A percentile compares a stretch with the other conserved stretches of the same genome.
phyloP scores from a whole-genome alignment of 1,140 invertebrate genomes.

The Leucophenga varia region DNA sequence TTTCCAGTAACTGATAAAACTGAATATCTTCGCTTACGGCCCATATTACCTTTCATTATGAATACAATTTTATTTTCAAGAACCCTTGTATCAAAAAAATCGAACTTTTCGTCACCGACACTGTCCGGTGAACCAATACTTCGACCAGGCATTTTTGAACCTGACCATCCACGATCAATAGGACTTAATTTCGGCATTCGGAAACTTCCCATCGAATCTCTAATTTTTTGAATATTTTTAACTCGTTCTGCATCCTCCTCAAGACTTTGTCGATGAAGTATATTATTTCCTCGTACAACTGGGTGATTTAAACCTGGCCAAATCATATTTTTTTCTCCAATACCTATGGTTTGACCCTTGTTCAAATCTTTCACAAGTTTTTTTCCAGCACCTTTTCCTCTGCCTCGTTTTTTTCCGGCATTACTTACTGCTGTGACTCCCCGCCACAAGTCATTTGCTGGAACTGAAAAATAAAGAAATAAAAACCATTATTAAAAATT shows the following conservation, averaged over 20 bases:
- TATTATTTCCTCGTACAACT: conserved; percentile 74
- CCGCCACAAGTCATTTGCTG: conserved; percentile 88
- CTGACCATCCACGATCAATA: conserved; percentile 87
- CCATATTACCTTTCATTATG: conserved; percentile 84
- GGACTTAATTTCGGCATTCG: conserved; percentile 68
- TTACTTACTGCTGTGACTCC: conserved; percentile 93
- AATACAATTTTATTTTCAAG: conserved; percentile 79
- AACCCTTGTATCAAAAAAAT: conserved; percentile 84
- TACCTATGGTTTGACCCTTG: conserved; percentile 84
- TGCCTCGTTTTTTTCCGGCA: conserved; percentile 90
- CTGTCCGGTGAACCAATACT: conserved; percentile 87
- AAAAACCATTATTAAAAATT: no score
- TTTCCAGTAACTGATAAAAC: conserved; percentile 78
- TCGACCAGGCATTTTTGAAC: conserved; percentile 76
- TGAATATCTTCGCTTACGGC: conserved; percentile 61
- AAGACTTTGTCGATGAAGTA: conserved; percentile 69
- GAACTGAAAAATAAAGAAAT: conserved; percentile 59
- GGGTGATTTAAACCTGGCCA: conserved; percentile 92
- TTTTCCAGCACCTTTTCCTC: conserved; percentile 78
- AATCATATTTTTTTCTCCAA: conserved; percentile 79
- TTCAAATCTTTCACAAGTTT: conserved; percentile 83
- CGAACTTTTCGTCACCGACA: conserved; percentile 78
- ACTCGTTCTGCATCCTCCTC: conserved; percentile 72
- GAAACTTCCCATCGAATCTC: conserved; percentile 70
- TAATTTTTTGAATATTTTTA: conserved; percentile 68